Conservation (phyloP, 2,113 vertebrate genomes). For the Heterotilapia buettikoferi region DNA sequence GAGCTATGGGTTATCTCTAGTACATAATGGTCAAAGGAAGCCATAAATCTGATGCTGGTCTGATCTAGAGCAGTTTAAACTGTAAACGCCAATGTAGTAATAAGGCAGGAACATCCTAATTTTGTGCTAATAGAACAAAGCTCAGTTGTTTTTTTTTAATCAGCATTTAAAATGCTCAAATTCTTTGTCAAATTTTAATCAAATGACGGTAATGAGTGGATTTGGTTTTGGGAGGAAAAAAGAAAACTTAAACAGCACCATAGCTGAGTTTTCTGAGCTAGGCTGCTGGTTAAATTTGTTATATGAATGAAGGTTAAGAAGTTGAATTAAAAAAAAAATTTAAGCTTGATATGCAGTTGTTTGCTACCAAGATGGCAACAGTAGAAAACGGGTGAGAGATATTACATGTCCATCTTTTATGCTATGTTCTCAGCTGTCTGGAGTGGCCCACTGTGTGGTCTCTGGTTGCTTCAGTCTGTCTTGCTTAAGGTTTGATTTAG, state of each 20-base stretch:
- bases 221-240: background rate
- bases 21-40: background rate
- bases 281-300: background rate
- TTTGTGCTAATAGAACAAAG: background rate
- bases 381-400: background rate
- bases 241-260: background rate
- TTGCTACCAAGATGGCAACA: background rate
- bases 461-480: no score
- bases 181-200: background rate
- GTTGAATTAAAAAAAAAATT: background rate
- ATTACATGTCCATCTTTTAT: background rate
- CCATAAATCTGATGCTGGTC: background rate
- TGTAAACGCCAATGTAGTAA: background rate
- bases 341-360: background rate
- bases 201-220: rapidly evolving
- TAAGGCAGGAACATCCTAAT: background rate
- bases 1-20: background rate
- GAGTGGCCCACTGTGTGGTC: background rate
- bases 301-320: background rate
- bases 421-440: background rate
- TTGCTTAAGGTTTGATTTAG: no score
- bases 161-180: background rate
- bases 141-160: background rate
- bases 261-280: background rate
- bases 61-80: no score